Evolutionary conservation across 2,797 vertebrate species (phyloP), one percentile per base, ranked within the genome.

Genomic region (Cyprinella venusta): DNA sequence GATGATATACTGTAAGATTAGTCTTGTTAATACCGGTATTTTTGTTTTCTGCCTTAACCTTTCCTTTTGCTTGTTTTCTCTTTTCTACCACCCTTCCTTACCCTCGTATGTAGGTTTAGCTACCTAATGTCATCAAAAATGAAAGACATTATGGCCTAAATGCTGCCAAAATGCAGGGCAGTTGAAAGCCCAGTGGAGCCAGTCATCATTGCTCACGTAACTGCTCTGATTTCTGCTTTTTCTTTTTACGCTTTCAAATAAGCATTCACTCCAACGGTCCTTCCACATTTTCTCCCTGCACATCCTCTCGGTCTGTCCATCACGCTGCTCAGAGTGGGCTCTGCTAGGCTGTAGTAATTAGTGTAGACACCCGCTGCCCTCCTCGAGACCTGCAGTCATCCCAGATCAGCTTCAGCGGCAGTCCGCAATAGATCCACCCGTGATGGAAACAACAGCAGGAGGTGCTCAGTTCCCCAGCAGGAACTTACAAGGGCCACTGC

Each of bases 91-190:
- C 21, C n/a, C 5, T 71, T 64, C 18, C 3, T 54, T 65, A 16
- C 16, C n/a, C 69, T 54, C 54, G 40, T 12, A 56, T 70, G 79
- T 84, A 24, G 71, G 80, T 9, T 48, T 67, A 77, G 64, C 75
- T 69, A 70, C 61, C 68, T 52, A 56, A 38, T 33, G 45, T 76
- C 18, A 54, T 87, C 10, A 67, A 64, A 82, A 69, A 81, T 77
- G 50, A 7, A 81, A 36, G 30, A 63, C 3, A 13, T 83, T 64
- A 45, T 76, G 83, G 61, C 83, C 80, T 71, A 76, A 79, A 85
- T 85, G 76, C 54, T 67, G 85, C 36, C 26, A 63, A 76, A 83
- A 83, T 69, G 81, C 85, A 83, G 80, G 52, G 67, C 86, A 85
- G 59, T 48, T 80, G 26, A 80, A 84, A 65, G 50, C 54, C 21